Conservation (phyloP, 2,888 invertebrate genomes). For the Phaedon cochleariae region DNA sequence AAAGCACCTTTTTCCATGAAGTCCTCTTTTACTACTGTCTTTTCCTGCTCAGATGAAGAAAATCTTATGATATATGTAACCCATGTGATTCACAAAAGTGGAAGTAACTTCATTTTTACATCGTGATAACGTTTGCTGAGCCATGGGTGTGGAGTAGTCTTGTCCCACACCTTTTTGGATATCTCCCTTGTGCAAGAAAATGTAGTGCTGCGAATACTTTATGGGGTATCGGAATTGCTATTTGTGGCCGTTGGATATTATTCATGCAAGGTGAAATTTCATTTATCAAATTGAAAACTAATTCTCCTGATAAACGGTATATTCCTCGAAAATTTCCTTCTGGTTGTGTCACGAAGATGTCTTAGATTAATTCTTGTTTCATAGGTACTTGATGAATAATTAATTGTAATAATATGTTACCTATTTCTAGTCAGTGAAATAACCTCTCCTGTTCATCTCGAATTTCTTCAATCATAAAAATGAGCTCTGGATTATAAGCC, state of each 20-base stretch:
- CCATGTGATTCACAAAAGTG: neutral
- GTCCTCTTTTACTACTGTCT: constrained; percentile 1
- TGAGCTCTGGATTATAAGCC: neutral
- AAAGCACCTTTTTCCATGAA: constrained; percentile 18
- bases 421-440: too few relatives aligned
- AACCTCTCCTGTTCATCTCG: neutral
- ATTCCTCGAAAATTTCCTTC: neutral
- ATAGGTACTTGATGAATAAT: neutral
- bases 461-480: neutral
- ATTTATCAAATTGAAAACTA: neutral
- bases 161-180: constrained; percentile 22
- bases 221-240: neutral
- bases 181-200: constrained; percentile 23
- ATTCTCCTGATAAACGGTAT: neutral
- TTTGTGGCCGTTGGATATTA: neutral
- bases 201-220: constrained; percentile 4
- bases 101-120: constrained; percentile 10
- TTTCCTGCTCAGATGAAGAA: constrained; percentile 9
- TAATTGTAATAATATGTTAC: too few relatives aligned
- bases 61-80: constrained; percentile 8
- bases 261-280: neutral
- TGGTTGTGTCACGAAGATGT: neutral
- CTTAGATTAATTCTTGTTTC: neutral
- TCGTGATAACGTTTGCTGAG: constrained; percentile 10
- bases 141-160: constrained; percentile 9